Evolutionary conservation across 2,797 vertebrate species (phyloP).

Genomic region (Natrix natrix): DNA sequence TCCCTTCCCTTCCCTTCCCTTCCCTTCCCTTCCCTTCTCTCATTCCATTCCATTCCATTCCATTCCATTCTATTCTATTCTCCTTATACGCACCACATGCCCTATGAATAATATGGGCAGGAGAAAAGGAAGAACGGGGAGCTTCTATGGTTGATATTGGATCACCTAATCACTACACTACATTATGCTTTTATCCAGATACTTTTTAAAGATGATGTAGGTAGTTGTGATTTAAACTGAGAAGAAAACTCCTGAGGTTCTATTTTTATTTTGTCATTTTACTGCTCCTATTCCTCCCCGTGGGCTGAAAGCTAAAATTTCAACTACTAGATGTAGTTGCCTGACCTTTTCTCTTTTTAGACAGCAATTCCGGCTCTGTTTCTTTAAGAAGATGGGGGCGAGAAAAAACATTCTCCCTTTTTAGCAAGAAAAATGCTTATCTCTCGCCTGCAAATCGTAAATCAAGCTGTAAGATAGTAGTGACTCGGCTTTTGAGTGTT

Average conservation of each 20-base stretch:
- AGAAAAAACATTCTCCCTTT: background rate
- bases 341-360: background rate
- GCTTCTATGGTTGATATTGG: background rate
- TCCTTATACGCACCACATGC: accelerated
- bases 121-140: background rate
- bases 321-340: background rate
- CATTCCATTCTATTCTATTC: background rate
- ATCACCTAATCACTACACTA: background rate
- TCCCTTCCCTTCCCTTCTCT: background rate
- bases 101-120: background rate
- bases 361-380: conserved; percentile 26
- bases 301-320: background rate
- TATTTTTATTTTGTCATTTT: background rate
- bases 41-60: too few relatives aligned
- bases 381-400: background rate
- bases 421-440: conserved; percentile 66
- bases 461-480: conserved; percentile 67
- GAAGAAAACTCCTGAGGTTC: background rate
- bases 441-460: conserved; percentile 70
- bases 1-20: background rate
- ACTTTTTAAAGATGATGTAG: background rate
- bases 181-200: background rate
- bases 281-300: background rate
- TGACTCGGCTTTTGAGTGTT: conserved; percentile 68
- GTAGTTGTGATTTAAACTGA: background rate